Conservation (phyloP, 2,797 vertebrate genomes). For the Gadopsis marmoratus region DNA sequence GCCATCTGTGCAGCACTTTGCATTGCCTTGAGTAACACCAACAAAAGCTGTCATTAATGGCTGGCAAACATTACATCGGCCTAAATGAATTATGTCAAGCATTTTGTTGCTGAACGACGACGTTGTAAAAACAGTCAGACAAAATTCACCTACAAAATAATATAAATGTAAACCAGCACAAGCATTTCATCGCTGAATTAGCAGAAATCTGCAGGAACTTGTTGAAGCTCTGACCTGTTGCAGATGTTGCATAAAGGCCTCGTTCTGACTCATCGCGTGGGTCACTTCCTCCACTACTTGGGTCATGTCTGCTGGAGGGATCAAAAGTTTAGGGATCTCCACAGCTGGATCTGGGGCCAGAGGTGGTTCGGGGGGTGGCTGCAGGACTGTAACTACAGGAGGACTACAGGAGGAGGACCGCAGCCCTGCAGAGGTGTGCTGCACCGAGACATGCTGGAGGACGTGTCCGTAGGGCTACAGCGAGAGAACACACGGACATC, state of each 20-base stretch:
- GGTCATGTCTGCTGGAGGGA: slow-evolving; percentile 72
- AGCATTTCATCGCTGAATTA: background rate
- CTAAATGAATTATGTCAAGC: background rate
- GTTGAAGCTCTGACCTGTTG: slow-evolving; percentile 77
- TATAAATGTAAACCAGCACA: background rate
- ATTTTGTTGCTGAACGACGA: background rate
- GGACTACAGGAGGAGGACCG: slow-evolving; percentile 69
- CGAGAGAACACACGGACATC: background rate
- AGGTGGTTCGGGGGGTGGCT: slow-evolving; percentile 67
- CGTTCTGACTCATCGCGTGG: slow-evolving; percentile 71
- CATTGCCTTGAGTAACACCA: background rate
- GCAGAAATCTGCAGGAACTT: background rate
- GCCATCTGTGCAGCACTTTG: background rate
- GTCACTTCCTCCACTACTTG: slow-evolving; percentile 74
- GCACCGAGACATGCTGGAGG: slow-evolving; percentile 74
- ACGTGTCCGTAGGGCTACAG: slow-evolving; percentile 73
- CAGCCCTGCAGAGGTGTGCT: slow-evolving; percentile 64
- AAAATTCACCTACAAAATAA: background rate
- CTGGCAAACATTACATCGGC: background rate
- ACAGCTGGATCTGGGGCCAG: slow-evolving; percentile 58
- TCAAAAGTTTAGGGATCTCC: slow-evolving; percentile 74
- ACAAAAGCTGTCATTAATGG: too few species aligned
- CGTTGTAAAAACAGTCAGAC: background rate
- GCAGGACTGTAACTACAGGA: slow-evolving; percentile 76
- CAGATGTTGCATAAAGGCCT: slow-evolving; percentile 82